phyloP scores from a whole-genome alignment of 2,888 invertebrate genomes.

The Nysson spinosus region DNA sequence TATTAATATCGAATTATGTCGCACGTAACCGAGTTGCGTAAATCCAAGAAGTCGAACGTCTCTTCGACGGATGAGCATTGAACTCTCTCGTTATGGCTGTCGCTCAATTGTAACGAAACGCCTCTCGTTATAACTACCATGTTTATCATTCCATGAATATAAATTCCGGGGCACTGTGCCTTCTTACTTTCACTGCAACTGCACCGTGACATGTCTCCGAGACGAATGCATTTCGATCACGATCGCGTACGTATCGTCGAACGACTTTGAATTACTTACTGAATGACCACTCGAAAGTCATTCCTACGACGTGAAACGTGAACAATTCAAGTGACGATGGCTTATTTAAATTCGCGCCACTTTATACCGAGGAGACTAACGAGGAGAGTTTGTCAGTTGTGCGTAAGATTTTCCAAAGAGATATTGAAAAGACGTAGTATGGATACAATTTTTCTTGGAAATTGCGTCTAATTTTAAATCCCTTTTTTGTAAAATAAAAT shows the following conservation, averaged over 20 bases:
- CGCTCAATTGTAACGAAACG: slow-evolving; percentile 37
- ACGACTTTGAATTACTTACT: slow-evolving; percentile 9
- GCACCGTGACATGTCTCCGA: slow-evolving; percentile 14
- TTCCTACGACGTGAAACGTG: too few relatives aligned
- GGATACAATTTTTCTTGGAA: too few relatives aligned
- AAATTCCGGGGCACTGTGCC: slow-evolving; percentile 53
- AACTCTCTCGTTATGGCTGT: slow-evolving; percentile 38
- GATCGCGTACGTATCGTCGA: slow-evolving; percentile 16
- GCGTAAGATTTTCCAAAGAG: too few relatives aligned
- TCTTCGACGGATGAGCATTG: slow-evolving; percentile 37
- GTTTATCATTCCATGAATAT: slow-evolving; percentile 48
- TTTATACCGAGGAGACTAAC: too few relatives aligned
- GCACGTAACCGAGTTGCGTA: slow-evolving; percentile 43
- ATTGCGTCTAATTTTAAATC: too few relatives aligned
- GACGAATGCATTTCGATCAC: slow-evolving; percentile 37
- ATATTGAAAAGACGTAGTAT: too few relatives aligned
- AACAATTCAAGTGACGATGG: too few relatives aligned
- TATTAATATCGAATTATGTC: slow-evolving; percentile 28
- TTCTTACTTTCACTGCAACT: slow-evolving; percentile 50
- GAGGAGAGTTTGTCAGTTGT: too few relatives aligned
- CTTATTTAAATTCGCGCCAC: too few relatives aligned
- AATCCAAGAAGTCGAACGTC: slow-evolving; percentile 34
- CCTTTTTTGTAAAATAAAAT: too few relatives aligned
- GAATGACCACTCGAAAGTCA: not conserved
- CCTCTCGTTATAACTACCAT: slow-evolving; percentile 4